These are phyloP conservation scores for Orthonychiurus folsomi DNA, from an alignment of 2,888 invertebrate species.

Conservation along the genomic window DNA sequence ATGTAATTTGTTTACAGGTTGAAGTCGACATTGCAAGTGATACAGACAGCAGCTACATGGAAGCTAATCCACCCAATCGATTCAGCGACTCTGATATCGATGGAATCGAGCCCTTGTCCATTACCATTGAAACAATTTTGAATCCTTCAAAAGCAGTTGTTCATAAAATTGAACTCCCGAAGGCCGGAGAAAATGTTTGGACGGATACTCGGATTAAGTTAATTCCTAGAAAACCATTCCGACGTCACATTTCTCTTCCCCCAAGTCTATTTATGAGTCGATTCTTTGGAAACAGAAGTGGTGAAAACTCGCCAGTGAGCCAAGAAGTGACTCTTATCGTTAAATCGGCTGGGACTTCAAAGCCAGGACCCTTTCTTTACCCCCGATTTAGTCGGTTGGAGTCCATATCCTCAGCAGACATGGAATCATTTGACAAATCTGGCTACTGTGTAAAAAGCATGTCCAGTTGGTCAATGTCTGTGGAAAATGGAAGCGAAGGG, in stretches of 20 bases:
- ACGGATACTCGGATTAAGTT: too few relatives aligned
- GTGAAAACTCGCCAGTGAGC: not conserved
- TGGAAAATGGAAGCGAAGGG: not conserved
- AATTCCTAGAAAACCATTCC: slow-evolving; percentile 19
- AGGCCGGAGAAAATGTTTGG: too few relatives aligned
- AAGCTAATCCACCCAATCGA: slow-evolving; percentile 35
- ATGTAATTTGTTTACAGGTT: slow-evolving; percentile 18
- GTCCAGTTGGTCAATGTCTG: not conserved
- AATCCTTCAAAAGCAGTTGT: slow-evolving; percentile 8
- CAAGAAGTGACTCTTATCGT: not conserved
- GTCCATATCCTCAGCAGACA: not conserved
- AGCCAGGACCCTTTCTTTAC: not conserved
- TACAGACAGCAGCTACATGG: slow-evolving; percentile 28
- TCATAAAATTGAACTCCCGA: not conserved
- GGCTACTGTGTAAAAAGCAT: not conserved
- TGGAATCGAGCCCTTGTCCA: slow-evolving; percentile 34
- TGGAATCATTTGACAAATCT: not conserved
- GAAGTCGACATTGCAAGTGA: slow-evolving; percentile 36
- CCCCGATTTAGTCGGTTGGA: not conserved
- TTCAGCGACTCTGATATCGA: slow-evolving; percentile 37
- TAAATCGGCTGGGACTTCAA: not conserved
- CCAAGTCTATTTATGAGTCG: slow-evolving; percentile 32
- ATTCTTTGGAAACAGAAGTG: slow-evolving; percentile 23
- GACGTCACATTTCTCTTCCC: slow-evolving; percentile 36
- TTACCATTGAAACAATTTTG: slow-evolving; percentile 32